Base-by-base conservation (phyloP, 2,113 vertebrate species). In the Tetrax tetrax region DNA sequence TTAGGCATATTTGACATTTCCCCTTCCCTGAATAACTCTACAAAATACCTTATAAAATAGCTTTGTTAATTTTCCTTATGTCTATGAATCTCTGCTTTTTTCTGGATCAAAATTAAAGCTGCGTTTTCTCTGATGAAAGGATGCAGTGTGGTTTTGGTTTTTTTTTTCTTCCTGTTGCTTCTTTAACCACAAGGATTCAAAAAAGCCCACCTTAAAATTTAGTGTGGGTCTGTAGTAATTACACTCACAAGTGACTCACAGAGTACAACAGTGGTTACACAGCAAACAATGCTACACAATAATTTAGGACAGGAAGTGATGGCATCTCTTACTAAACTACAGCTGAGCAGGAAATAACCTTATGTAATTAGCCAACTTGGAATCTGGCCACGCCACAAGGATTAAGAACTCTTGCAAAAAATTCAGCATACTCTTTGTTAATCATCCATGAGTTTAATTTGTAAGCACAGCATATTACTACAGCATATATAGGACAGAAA, bases 341-440 rank as follows among this genome's bases (percentile, higher is more conserved):
- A 83, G 70, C 83, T 91, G 90, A 74, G 81, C 84, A 91, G 89
- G 85, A 96, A 96, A 94, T 94, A 93, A 91, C 71, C 51, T 90
- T 83, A 93, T 37, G 57, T 61, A 74, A 95, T 95, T 61, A 92
- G 43, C 43, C 65, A 87, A 8, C 54, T 7, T 89, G 94, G 87
- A 95, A 56, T 57, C 51, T 93, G 75, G 76, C 79, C 95, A 92
- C 64, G 72, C 95, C 65, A 87, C 35, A 48, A 65, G 69, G 84
- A 95, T 91, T 94, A 94, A 85, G 68, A 92, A 85, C 60, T 50
- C 87, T 37, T 89, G 74, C 84, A 87, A 83, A 88, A 96, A 77
- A 61, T 95, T 95, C 87, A 74, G 31, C 59, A 77, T 10, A 8
- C 28, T 83, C 83, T 91, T 83, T 7, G 3, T 41, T 95, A 94